These are phyloP conservation scores for Tauraco erythrolophus DNA, from an alignment of 2,113 vertebrate species.

Conservation along the genomic window DNA sequence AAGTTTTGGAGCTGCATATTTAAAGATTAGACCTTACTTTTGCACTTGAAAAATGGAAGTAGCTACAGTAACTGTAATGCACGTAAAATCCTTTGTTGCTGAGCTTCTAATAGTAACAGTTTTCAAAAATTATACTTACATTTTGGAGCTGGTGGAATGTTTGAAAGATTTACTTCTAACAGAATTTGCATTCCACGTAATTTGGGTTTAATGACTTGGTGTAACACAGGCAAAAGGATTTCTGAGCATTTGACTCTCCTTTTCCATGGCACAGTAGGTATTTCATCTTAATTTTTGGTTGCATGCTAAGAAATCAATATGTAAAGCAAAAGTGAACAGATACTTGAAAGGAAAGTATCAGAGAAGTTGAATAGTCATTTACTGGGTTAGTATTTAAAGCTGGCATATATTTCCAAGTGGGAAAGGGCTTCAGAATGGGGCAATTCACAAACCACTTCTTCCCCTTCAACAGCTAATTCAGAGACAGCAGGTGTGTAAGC, in stretches of 20 bases:
- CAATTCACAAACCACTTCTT: conserved; percentile 33
- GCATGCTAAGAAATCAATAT: conserved; percentile 23
- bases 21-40: not conserved
- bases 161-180: not conserved
- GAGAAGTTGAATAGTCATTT: conserved; percentile 12
- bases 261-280: conserved; percentile 43
- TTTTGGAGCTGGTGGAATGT: not conserved
- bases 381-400: not conserved
- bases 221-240: not conserved
- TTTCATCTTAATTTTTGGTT: conserved; percentile 53
- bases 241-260: not conserved
- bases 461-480: conserved; percentile 31
- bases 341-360: conserved; percentile 21
- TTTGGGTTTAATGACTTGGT: conserved; percentile 26
- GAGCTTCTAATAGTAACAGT: not conserved
- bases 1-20: not conserved
- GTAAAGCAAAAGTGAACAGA: conserved; percentile 7
- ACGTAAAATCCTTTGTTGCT: not conserved
- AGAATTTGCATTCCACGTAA: conserved; percentile 21
- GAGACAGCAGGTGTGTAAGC: conserved; percentile 2
- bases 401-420: conserved; percentile 7
- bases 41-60: not conserved
- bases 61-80: not conserved
- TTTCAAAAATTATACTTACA: not conserved
- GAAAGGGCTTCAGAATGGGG: not conserved